phyloP scores from a whole-genome alignment of 1,140 invertebrate genomes.

The Leptopilina clavipes region DNA sequence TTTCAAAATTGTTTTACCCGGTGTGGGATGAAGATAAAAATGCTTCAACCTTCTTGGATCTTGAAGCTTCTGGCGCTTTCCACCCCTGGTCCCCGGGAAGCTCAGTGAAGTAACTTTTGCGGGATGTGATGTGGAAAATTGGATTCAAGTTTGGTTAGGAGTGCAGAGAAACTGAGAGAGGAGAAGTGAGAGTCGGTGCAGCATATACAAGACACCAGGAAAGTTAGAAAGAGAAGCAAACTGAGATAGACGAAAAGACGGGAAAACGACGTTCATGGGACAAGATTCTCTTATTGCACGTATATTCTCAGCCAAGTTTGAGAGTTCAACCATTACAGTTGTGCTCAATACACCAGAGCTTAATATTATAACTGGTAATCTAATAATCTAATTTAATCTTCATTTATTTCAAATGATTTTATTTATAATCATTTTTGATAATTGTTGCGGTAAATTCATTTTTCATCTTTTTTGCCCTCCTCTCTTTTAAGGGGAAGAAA shows the following conservation, averaged over 20 bases:
- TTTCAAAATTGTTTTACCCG: conserved; percentile 66
- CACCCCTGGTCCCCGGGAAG: conserved; percentile 47
- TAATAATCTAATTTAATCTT: too few species aligned
- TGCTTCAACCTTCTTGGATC: conserved; percentile 46
- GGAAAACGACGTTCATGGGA: conserved; percentile 29
- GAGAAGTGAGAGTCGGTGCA: conserved; percentile 40
- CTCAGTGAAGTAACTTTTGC: conserved; percentile 66
- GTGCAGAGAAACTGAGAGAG: conserved; percentile 44
- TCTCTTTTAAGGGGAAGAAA: too few species aligned
- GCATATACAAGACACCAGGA: conserved; percentile 3
- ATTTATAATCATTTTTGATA: too few species aligned
- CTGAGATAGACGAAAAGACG: background rate
- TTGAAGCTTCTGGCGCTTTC: conserved; percentile 49
- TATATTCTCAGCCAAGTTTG: conserved; percentile 13
- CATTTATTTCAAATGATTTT: too few species aligned
- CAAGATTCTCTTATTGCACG: conserved; percentile 18
- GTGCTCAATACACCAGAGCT: background rate
- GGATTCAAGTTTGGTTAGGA: conserved; percentile 64
- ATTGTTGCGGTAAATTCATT: too few species aligned
- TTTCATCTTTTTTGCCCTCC: too few species aligned
- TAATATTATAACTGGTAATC: too few species aligned
- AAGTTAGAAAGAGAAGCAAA: background rate
- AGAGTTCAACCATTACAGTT: conserved; percentile 25
- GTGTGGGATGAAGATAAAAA: conserved; percentile 54
- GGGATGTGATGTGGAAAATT: conserved; percentile 69